Percentiles rank a stretch among this genome's conserved stretches.
These are phyloP conservation scores for Ectobius pallidus DNA, from an alignment of 2,888 invertebrate species.

Conservation along the genomic window DNA sequence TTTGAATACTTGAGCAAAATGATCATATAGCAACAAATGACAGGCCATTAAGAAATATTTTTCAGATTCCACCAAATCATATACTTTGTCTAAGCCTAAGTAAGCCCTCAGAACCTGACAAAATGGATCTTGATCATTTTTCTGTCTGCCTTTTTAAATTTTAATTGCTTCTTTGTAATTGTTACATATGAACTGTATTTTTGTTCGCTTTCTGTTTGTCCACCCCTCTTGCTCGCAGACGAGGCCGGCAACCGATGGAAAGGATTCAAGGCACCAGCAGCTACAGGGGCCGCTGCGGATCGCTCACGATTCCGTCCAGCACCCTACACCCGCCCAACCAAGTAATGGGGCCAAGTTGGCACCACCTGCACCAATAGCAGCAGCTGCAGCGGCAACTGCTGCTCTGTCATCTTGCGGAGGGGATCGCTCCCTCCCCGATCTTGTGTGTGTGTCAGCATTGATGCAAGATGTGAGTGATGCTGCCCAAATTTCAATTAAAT, in stretches of 20 bases:
- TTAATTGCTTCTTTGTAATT: too few relatives aligned
- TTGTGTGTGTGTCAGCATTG: slow-evolving; percentile 28
- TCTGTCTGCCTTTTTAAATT: too few relatives aligned
- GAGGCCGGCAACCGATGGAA: slow-evolving; percentile 64
- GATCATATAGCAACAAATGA: too few relatives aligned
- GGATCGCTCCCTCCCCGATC: slow-evolving; percentile 23
- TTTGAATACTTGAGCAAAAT: too few relatives aligned
- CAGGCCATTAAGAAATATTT: too few relatives aligned
- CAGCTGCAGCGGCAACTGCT: slow-evolving; percentile 3
- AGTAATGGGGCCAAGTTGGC: slow-evolving; percentile 54
- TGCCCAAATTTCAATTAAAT: slow-evolving; percentile 21
- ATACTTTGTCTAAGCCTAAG: too few relatives aligned
- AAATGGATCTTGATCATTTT: too few relatives aligned
- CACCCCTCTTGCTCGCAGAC: slow-evolving; percentile 55
- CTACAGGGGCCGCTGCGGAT: slow-evolving; percentile 53
- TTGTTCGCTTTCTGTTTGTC: slow-evolving; percentile 37
- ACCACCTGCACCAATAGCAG: slow-evolving; percentile 47
- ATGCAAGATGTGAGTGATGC: slow-evolving; percentile 34
- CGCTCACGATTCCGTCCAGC: slow-evolving; percentile 64
- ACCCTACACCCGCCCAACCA: slow-evolving; percentile 63
- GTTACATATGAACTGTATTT: slow-evolving; percentile 27
- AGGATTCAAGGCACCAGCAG: slow-evolving; percentile 61
- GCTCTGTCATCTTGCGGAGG: background rate
- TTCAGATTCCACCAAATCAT: too few relatives aligned
- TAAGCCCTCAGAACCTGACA: too few relatives aligned